Evolutionary conservation across 2,113 vertebrate species (phyloP).

Genomic region (Poeciliopsis turrubarensis): DNA sequence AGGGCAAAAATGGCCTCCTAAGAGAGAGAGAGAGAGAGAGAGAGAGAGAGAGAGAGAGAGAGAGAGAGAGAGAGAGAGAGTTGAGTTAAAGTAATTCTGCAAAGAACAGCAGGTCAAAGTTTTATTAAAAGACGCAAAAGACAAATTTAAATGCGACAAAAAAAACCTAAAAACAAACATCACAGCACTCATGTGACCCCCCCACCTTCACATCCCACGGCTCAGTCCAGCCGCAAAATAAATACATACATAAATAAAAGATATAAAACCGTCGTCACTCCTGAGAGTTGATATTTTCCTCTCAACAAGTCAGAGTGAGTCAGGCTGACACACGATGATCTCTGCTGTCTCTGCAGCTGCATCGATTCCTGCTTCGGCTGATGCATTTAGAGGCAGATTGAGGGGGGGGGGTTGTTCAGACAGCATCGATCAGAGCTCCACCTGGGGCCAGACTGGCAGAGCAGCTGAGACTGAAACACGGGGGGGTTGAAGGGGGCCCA

Average conservation of each 20-base stretch:
- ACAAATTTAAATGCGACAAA: too few relatives aligned
- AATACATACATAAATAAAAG: too few relatives aligned
- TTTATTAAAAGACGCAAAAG: too few relatives aligned
- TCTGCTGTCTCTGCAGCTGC: slow-evolving; percentile 5
- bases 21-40: too few relatives aligned
- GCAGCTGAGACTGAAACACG: neutral
- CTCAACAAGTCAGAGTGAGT: slow-evolving; percentile 30
- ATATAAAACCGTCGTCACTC: neutral
- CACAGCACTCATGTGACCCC: neutral
- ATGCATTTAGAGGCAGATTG: slow-evolving; percentile 40
- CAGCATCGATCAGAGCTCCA: slow-evolving; percentile 47
- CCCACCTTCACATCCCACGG: neutral
- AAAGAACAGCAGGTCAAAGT: too few relatives aligned
- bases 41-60: too few relatives aligned
- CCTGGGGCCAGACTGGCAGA: slow-evolving; percentile 47
- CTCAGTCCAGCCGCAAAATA: neutral
- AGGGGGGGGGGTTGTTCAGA: slow-evolving; percentile 36
- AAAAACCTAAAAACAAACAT: too few relatives aligned
- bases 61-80: too few relatives aligned
- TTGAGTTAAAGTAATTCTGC: neutral
- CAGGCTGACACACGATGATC: neutral
- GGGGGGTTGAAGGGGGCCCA: neutral
- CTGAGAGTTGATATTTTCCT: neutral
- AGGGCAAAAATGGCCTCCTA: too few relatives aligned
- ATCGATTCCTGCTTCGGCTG: slow-evolving; percentile 44